Evolutionary conservation across 2,113 vertebrate genomes (phyloP).

Genomic region (Malurus elegans): DNA sequence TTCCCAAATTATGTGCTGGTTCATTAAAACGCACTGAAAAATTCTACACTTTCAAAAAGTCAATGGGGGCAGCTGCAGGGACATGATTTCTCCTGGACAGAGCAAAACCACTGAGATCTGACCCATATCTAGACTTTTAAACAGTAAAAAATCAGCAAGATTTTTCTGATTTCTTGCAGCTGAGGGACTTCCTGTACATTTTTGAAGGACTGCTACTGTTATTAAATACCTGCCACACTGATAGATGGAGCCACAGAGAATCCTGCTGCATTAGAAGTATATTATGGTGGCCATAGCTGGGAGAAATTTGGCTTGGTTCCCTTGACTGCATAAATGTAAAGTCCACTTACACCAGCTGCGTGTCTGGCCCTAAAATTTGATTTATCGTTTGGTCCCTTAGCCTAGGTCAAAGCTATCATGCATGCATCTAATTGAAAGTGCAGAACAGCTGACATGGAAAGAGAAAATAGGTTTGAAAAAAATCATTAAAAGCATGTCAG

Average conservation of each 20-base stretch:
- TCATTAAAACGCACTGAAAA: slow-evolving; percentile 15
- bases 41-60: neutral
- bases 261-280: neutral
- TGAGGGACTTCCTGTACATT: neutral
- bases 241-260: neutral
- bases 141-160: neutral
- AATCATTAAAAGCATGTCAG: neutral
- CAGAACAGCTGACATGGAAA: neutral
- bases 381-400: neutral
- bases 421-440: neutral
- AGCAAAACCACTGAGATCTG: neutral
- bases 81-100: neutral
- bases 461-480: neutral
- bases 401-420: neutral
- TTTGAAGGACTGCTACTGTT: neutral
- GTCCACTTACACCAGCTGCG: neutral
- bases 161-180: neutral
- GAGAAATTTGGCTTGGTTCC: neutral
- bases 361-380: neutral
- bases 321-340: neutral
- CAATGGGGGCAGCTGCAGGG: neutral
- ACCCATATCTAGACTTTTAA: neutral
- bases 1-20: neutral
- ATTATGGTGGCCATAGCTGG: neutral
- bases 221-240: neutral